Percentiles rank a stretch among this genome's conserved stretches.
Conservation (phyloP, 2,113 vertebrate genomes). For the Grus americana region DNA sequence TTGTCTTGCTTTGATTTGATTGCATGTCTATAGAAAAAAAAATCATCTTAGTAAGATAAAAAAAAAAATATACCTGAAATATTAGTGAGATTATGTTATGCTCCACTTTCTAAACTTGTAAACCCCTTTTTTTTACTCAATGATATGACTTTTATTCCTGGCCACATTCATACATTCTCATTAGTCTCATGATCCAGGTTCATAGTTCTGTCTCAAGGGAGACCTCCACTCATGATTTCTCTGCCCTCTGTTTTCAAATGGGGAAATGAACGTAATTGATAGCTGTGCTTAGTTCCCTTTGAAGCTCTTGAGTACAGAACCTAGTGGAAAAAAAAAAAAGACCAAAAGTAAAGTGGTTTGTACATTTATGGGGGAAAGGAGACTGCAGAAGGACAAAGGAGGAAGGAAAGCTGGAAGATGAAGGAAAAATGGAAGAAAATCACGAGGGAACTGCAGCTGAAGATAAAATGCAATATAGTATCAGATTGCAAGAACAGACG, state of each 20-base stretch:
- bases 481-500: constrained; percentile 26
- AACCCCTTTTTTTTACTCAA: neutral
- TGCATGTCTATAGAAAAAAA: neutral
- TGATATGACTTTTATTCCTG: neutral
- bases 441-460: constrained; percentile 3
- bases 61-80: neutral
- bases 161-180: constrained; percentile 18
- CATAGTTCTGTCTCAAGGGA: constrained; percentile 14
- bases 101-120: neutral
- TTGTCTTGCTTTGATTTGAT: neutral
- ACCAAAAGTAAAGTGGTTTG: neutral
- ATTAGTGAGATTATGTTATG: neutral
- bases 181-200: constrained; percentile 43
- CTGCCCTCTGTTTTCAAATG: constrained; percentile 28
- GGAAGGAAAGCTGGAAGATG: neutral
- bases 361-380: neutral
- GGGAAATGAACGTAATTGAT: constrained; percentile 30
- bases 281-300: constrained; percentile 7
- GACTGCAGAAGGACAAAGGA: constrained; percentile 38
- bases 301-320: neutral
- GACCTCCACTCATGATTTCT: constrained; percentile 7
- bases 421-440: constrained; percentile 39
- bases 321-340: neutral
- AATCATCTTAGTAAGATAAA: neutral
- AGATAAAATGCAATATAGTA: constrained; percentile 28